phyloP scores from a whole-genome alignment of 1,140 invertebrate species.

The Coenobita brevimanus region DNA sequence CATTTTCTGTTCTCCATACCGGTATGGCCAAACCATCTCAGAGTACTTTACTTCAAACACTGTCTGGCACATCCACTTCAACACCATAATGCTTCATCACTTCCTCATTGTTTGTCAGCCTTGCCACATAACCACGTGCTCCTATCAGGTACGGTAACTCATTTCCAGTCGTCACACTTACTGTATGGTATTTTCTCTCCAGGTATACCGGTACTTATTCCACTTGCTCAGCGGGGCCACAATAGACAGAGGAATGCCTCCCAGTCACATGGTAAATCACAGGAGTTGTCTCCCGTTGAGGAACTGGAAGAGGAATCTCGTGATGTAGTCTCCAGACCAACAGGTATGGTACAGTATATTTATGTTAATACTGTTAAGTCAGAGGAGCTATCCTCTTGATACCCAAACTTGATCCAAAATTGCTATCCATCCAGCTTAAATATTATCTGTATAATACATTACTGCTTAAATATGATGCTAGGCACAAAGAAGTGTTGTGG shows the following conservation, averaged over 20 bases:
- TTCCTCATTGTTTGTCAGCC: no score
- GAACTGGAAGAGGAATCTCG: slow-evolving; percentile 6
- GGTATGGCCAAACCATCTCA: no score
- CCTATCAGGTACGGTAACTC: no score
- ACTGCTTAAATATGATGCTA: background rate
- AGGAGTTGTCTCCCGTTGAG: slow-evolving; percentile 12
- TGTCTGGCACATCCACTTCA: no score
- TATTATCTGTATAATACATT: background rate
- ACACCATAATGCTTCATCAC: no score
- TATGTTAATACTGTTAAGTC: no score
- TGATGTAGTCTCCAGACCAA: slow-evolving; percentile 26
- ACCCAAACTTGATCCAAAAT: background rate
- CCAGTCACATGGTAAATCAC: background rate
- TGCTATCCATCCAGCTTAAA: background rate
- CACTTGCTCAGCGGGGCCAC: background rate
- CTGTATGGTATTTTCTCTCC: no score
- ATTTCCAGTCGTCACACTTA: no score
- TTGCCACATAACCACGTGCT: no score
- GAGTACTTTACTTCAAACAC: no score
- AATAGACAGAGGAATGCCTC: background rate
- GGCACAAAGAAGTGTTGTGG: background rate
- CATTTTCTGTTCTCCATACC: no score
- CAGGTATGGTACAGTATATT: background rate
- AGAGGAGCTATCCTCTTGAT: background rate
- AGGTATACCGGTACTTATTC: background rate